These are phyloP conservation scores for Oriolus oriolus DNA, from an alignment of 2,113 vertebrate species.

Conservation along the genomic window DNA sequence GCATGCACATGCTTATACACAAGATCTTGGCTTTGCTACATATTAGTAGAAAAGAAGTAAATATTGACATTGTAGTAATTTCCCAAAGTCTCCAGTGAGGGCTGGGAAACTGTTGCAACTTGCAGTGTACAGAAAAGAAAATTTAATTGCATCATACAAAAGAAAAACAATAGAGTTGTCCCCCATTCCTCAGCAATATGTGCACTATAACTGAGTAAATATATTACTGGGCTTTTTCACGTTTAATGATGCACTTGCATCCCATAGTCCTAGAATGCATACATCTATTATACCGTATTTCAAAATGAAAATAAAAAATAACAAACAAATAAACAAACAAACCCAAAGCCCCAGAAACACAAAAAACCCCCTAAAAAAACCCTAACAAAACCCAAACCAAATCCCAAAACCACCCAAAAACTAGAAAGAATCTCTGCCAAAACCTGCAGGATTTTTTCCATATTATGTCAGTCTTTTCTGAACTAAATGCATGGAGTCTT, in stretches of 20 bases:
- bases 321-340: neutral
- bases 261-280: neutral
- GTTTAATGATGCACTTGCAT: neutral
- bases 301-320: neutral
- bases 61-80: neutral
- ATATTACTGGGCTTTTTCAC: neutral
- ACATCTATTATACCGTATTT: neutral
- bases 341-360: accelerated
- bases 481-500: neutral
- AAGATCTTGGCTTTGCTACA: neutral
- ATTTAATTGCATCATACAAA: neutral
- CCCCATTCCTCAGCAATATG: neutral
- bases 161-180: neutral
- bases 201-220: neutral
- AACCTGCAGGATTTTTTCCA: neutral
- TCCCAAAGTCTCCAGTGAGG: neutral
- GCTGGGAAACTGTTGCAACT: neutral
- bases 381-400: neutral
- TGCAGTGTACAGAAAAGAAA: neutral
- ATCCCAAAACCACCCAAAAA: neutral
- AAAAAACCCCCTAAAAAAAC: neutral
- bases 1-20: neutral
- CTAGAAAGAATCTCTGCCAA: neutral
- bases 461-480: neutral
- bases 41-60: neutral